Percentiles rank a stretch among this genome's conserved stretches.
Evolutionary conservation across 2,797 vertebrate genomes (phyloP).

Genomic region (Tangara arthus): DNA sequence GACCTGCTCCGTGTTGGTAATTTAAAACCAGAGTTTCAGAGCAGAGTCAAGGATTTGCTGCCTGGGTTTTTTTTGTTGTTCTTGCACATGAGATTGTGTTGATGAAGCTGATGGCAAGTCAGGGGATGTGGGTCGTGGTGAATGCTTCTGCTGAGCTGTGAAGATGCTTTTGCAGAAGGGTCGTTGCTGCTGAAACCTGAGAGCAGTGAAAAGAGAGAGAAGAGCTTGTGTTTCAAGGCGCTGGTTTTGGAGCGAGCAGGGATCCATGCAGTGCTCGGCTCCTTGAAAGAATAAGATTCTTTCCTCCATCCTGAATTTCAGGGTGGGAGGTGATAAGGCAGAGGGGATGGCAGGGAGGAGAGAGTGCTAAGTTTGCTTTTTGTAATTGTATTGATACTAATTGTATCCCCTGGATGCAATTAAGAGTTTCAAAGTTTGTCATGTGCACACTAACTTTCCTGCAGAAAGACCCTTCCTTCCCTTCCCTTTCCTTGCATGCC

Average conservation of each 20-base stretch:
- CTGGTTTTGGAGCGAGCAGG: neutral
- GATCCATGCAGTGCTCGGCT: accelerated
- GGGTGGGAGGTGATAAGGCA: neutral
- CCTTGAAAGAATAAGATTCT: neutral
- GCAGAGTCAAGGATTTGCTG: constrained; percentile 16
- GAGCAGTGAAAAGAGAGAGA: neutral
- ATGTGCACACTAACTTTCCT: neutral
- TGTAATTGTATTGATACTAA: neutral
- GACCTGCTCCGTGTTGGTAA: neutral
- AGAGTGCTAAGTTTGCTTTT: neutral
- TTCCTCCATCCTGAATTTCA: neutral
- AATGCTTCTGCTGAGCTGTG: neutral
- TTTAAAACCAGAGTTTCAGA: constrained; percentile 37
- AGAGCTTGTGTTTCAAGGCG: neutral
- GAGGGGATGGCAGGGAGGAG: neutral
- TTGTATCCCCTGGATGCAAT: neutral
- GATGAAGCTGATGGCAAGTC: neutral
- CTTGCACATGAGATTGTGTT: neutral
- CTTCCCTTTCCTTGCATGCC: neutral
- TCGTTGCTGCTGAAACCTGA: neutral
- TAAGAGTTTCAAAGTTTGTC: neutral
- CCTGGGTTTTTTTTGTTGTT: neutral
- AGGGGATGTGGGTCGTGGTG: neutral
- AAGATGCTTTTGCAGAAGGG: neutral
- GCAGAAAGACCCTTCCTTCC: neutral